These are phyloP conservation scores for Drepanosiphum platanoidis DNA, from an alignment of 2,888 invertebrate genomes.

Conservation along the genomic window DNA sequence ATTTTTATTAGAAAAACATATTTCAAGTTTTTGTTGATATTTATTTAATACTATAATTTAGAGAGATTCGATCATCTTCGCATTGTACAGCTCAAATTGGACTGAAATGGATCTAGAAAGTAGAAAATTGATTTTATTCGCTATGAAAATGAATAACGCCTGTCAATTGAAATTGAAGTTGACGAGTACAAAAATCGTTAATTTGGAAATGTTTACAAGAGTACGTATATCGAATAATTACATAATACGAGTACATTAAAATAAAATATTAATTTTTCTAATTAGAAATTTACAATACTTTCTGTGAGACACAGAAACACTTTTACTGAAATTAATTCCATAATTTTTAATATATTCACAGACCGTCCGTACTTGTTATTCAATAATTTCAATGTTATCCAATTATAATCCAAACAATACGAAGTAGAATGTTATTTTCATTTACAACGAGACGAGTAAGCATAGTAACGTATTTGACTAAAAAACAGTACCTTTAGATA, in stretches of 20 bases:
- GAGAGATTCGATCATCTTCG: constrained; percentile 9
- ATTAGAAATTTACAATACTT: too few species aligned
- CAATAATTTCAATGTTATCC: constrained; percentile 26
- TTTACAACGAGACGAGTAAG: too few species aligned
- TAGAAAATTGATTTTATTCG: neutral
- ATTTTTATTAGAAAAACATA: too few species aligned
- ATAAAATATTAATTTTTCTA: too few species aligned
- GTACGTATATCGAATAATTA: too few species aligned
- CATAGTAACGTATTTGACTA: too few species aligned
- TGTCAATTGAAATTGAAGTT: constrained; percentile 13
- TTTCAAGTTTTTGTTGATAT: too few species aligned
- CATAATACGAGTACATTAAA: too few species aligned
- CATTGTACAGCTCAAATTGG: constrained; percentile 24
- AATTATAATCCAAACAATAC: neutral
- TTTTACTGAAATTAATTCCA: neutral
- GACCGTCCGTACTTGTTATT: constrained; percentile 7
- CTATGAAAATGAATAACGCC: constrained; percentile 7
- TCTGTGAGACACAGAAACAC: too few species aligned
- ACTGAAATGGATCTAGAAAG: constrained; percentile 8
- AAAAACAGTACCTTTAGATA: too few species aligned
- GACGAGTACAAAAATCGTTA: constrained; percentile 2
- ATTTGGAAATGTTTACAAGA: constrained; percentile 22
- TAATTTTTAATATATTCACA: neutral
- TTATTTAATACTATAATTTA: neutral
- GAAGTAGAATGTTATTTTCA: too few species aligned